Percentiles rank a stretch among this genome's conserved stretches.
Evolutionary conservation across 1,140 invertebrate species (phyloP).

Genomic region (Temnothorax curvispinosus): DNA sequence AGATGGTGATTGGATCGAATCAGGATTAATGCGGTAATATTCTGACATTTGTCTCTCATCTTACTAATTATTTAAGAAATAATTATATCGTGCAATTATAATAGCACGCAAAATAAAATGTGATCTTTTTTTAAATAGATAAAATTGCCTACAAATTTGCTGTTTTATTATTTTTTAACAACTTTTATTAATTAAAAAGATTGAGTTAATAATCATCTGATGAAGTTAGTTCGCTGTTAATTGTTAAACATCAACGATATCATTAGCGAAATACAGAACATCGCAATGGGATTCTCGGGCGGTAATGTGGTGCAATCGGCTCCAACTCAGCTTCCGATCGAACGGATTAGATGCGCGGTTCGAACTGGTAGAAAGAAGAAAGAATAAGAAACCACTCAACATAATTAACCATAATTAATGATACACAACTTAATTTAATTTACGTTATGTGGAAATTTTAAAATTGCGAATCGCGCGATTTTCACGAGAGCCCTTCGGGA

Average conservation of each 20-base stretch:
- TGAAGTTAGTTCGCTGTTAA: not conserved
- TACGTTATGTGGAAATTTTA: not conserved
- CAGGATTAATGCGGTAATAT: not conserved
- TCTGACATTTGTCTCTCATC: conserved; percentile 12
- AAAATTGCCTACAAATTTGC: conserved; percentile 20
- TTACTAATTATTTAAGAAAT: conserved; percentile 18
- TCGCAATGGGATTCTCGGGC: not conserved
- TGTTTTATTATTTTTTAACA: conserved; percentile 18
- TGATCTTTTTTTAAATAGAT: not conserved
- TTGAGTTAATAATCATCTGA: not conserved
- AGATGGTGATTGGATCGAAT: conserved; percentile 1
- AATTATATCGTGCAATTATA: not conserved
- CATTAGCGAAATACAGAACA: not conserved
- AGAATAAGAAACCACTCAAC: not conserved
- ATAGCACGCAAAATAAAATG: not conserved
- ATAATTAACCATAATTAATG: not conserved
- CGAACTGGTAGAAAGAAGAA: not conserved
- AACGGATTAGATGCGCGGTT: conserved; percentile 5
- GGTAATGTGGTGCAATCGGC: not conserved
- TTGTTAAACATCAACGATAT: not conserved
- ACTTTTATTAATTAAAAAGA: not conserved
- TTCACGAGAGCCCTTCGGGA: not conserved
- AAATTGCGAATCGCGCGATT: conserved; percentile 15
- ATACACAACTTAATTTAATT: conserved; percentile 8
- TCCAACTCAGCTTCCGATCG: conserved; percentile 18